A percentile compares a stretch with the other conserved stretches of the same genome.
Conservation (phyloP, 2,113 vertebrate species). For the Dascyllus trimaculatus region DNA sequence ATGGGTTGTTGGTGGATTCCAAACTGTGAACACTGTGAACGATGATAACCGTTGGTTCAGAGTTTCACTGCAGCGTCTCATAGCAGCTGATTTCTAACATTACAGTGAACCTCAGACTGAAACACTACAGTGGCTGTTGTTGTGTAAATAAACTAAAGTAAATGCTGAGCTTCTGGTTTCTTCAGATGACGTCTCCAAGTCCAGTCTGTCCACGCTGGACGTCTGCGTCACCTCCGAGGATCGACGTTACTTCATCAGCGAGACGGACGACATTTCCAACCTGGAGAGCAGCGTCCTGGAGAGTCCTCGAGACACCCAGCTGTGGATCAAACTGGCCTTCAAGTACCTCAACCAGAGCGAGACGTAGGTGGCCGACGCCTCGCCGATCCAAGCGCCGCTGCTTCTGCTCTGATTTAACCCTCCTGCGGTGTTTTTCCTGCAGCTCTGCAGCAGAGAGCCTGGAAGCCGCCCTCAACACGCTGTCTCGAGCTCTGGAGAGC, state of each 20-base stretch:
- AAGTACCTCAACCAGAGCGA: constrained; percentile 94
- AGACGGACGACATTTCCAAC: constrained; percentile 97
- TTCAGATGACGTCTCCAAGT: constrained; percentile 80
- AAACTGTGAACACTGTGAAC: no score
- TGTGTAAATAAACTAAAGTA: no score
- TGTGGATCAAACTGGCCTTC: constrained; percentile 99
- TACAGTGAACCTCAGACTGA: no score
- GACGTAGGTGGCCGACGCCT: constrained; percentile 87
- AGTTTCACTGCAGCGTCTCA: no score
- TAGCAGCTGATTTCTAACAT: no score
- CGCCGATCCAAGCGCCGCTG: no score
- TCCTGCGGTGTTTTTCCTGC: neutral
- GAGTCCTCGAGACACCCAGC: constrained; percentile 92
- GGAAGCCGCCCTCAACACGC: constrained; percentile 94
- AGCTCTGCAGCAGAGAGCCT: constrained; percentile 90
- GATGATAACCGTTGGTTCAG: no score
- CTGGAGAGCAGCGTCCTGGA: constrained; percentile 95
- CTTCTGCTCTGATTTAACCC: rapidly evolving
- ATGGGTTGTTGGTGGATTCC: no score
- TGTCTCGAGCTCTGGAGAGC: constrained; percentile 94
- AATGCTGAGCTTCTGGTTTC: neutral
- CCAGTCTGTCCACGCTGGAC: constrained; percentile 84
- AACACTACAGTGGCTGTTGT: no score
- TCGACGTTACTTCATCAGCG: constrained; percentile 94
- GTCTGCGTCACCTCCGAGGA: constrained; percentile 94